Conservation (phyloP, 2,797 vertebrate species). For the Phrynocephalus vlangalii region DNA sequence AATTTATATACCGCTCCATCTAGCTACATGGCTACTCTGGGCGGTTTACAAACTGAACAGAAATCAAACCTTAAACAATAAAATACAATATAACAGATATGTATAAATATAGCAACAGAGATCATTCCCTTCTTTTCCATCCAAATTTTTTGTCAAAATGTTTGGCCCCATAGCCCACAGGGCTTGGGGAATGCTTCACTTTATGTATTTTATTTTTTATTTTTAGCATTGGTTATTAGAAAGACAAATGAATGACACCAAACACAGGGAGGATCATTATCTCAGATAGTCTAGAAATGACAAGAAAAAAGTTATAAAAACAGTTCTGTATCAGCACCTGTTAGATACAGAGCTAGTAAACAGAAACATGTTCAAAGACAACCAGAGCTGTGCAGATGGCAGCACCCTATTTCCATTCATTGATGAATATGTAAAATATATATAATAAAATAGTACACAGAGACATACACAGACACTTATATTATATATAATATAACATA, state of each 20-base stretch:
- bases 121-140: neutral
- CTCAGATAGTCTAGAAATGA: neutral
- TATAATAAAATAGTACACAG: too few relatives aligned
- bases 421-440: too few relatives aligned
- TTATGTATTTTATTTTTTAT: too few relatives aligned
- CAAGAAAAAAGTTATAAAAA: neutral
- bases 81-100: too few relatives aligned
- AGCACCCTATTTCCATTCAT: neutral
- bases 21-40: too few relatives aligned
- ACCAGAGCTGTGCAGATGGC: neutral
- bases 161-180: neutral
- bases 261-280: neutral
- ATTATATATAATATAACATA: too few relatives aligned
- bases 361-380: neutral
- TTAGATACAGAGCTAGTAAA: neutral
- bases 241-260: neutral
- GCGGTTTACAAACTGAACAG: too few relatives aligned
- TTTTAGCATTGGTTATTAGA: neutral
- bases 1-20: too few relatives aligned
- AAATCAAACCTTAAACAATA: too few relatives aligned
- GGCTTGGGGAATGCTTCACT: neutral
- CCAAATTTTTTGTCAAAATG: neutral
- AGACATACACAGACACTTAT: too few relatives aligned
- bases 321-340: neutral
- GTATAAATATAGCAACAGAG: neutral